Evolutionary conservation across 2,113 vertebrate species (phyloP).

Genomic region (Oreocharis arfaki): DNA sequence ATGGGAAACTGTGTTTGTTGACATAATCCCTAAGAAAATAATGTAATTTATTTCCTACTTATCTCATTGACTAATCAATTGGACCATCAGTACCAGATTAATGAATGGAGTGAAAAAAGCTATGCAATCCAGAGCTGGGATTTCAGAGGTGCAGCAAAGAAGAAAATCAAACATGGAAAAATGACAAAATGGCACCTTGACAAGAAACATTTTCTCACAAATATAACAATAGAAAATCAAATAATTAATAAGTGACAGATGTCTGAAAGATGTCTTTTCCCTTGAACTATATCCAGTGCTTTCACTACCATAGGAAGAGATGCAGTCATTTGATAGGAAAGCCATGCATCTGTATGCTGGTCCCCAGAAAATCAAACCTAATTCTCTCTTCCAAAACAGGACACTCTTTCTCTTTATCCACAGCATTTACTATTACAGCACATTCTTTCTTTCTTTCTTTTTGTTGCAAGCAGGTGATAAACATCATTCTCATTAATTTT

Average conservation of each 20-base stretch:
- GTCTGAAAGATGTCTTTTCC: neutral
- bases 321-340: neutral
- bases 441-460: neutral
- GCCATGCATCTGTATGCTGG: neutral
- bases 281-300: neutral
- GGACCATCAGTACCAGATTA: neutral
- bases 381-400: neutral
- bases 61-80: neutral
- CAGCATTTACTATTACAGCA: neutral
- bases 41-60: neutral
- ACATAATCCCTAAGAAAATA: neutral
- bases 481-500: neutral
- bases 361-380: neutral
- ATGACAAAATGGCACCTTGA: neutral
- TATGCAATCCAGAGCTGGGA: neutral
- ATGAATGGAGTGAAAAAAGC: neutral
- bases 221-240: neutral
- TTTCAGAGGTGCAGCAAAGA: neutral
- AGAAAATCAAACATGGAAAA: neutral
- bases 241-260: neutral
- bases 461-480: neutral
- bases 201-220: neutral
- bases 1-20: neutral
- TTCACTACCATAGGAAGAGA: neutral
- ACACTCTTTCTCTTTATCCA: neutral